A percentile compares a stretch with the other conserved stretches of the same genome.
Evolutionary conservation across 2,113 vertebrate genomes (phyloP).

Genomic region (Bostrychus sinensis): DNA sequence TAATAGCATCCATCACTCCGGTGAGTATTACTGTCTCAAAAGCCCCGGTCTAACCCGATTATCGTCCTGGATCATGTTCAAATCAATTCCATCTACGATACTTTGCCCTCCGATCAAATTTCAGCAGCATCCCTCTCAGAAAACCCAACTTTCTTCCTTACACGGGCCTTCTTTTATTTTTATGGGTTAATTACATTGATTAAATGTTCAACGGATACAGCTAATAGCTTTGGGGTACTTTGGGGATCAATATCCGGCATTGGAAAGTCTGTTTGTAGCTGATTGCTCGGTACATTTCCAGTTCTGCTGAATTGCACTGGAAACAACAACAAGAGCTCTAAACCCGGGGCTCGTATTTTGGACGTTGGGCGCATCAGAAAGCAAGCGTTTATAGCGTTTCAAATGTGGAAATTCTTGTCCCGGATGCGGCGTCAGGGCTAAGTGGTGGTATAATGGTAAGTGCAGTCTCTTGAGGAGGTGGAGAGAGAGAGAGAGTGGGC

Average conservation of each 20-base stretch:
- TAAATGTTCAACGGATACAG: constrained; percentile 34
- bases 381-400: not conserved
- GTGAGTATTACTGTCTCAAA: constrained; percentile 12
- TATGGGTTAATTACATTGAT: constrained; percentile 31
- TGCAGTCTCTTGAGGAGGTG: not conserved
- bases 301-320: not conserved
- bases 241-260: constrained; percentile 59
- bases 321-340: not conserved
- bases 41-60: constrained; percentile 15
- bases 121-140: constrained; percentile 17
- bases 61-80: constrained; percentile 40
- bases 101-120: constrained; percentile 35
- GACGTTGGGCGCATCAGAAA: not conserved
- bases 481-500: not conserved
- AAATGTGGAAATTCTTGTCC: not conserved
- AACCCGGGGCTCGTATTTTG: constrained; percentile 29
- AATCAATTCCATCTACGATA: constrained; percentile 27
- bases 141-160: too few relatives aligned
- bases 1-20: constrained; percentile 14
- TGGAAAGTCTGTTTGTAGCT: constrained; percentile 53
- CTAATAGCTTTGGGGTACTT: constrained; percentile 56
- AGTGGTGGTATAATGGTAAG: not conserved
- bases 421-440: not conserved
- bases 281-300: constrained; percentile 49
- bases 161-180: constrained; percentile 10